Percentiles rank a stretch among this genome's conserved stretches.
Conservation (phyloP, 2,113 vertebrate species). For the Paracyprichromis sp. region DNA sequence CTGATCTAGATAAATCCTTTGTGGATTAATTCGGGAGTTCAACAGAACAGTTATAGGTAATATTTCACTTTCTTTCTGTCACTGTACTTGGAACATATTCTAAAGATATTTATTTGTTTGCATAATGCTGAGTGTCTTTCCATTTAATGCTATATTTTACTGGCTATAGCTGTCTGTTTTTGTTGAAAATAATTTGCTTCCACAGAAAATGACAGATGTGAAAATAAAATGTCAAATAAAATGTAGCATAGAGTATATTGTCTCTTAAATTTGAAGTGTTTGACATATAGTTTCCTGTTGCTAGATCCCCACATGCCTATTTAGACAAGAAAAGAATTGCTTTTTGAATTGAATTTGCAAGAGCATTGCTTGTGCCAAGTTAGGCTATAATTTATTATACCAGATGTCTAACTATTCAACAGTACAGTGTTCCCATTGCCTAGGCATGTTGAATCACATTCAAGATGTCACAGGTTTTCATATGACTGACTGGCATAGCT, state of each 20-base stretch:
- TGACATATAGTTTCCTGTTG: background rate
- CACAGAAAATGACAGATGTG: background rate
- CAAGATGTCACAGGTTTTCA: background rate
- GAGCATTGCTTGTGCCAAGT: background rate
- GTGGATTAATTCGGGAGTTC: background rate
- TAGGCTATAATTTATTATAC: constrained; percentile 3
- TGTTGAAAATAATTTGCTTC: background rate
- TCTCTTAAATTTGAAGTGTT: background rate
- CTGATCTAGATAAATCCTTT: background rate
- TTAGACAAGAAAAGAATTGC: background rate
- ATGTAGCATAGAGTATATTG: background rate
- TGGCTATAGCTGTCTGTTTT: background rate
- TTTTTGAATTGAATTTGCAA: constrained; percentile 3
- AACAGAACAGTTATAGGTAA: background rate
- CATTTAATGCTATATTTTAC: background rate
- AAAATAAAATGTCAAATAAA: constrained; percentile 5
- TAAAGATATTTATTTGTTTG: background rate
- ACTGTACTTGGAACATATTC: background rate
- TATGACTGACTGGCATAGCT: background rate
- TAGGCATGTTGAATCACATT: background rate
- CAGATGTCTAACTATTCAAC: constrained; percentile 2
- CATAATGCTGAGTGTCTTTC: background rate
- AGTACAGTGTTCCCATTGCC: background rate
- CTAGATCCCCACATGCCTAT: background rate
- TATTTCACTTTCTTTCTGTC: background rate